Conservation (phyloP, 2,797 vertebrate species). For the Arremon aurantiirostris region DNA sequence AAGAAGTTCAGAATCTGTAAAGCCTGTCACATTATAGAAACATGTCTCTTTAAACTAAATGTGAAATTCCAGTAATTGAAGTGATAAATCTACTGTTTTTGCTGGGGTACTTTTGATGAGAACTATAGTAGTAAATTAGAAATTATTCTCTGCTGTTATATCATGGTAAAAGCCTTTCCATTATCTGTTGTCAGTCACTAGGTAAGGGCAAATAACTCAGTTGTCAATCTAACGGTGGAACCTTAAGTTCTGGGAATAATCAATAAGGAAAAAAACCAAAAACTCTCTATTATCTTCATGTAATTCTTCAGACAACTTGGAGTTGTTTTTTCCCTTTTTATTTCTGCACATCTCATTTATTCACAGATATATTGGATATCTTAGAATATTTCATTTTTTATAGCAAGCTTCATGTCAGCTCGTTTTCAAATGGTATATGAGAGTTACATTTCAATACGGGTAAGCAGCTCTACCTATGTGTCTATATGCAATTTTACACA, state of each 20-base stretch:
- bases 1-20: slow-evolving; percentile 86
- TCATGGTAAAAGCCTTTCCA: slow-evolving; percentile 85
- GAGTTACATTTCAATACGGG: slow-evolving; percentile 31
- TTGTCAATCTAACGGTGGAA: slow-evolving; percentile 85
- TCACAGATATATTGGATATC: slow-evolving; percentile 57
- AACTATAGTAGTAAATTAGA: slow-evolving; percentile 87
- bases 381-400: slow-evolving; percentile 67
- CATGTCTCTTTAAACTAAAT: slow-evolving; percentile 93
- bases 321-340: slow-evolving; percentile 52
- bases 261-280: slow-evolving; percentile 73
- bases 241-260: slow-evolving; percentile 80
- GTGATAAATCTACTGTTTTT: slow-evolving; percentile 89
- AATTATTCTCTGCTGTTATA: slow-evolving; percentile 87
- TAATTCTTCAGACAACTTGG: slow-evolving; percentile 54
- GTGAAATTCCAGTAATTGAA: slow-evolving; percentile 95
- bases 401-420: slow-evolving; percentile 47
- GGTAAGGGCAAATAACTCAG: slow-evolving; percentile 85
- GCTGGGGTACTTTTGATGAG: slow-evolving; percentile 88
- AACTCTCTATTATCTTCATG: slow-evolving; percentile 60
- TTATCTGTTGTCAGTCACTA: slow-evolving; percentile 87
- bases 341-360: slow-evolving; percentile 66
- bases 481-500: slow-evolving; percentile 34
- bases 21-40: slow-evolving; percentile 93
- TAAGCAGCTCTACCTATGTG: slow-evolving; percentile 20
- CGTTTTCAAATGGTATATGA: slow-evolving; percentile 45